A percentile compares a stretch with the other conserved stretches of the same genome.
Evolutionary conservation across 1,140 invertebrate genomes (phyloP).

Genomic region (Phocides pigmalion): DNA sequence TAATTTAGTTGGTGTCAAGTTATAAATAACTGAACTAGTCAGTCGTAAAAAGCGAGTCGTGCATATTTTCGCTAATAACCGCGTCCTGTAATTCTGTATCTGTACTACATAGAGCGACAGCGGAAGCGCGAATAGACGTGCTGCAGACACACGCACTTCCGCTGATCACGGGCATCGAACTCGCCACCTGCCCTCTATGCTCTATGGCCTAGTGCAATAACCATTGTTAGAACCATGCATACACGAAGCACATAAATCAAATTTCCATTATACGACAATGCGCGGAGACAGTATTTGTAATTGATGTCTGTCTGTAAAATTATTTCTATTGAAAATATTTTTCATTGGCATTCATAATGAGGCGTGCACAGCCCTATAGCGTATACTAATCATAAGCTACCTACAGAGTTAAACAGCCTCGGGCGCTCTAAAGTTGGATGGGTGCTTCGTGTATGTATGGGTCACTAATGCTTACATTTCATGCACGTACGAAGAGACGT

Average conservation of each 20-base stretch:
- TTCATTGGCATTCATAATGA: no score
- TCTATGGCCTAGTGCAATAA: constrained; percentile 39
- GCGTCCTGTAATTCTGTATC: constrained; percentile 10
- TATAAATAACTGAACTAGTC: no score
- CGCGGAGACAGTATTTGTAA: background rate
- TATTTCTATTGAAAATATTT: no score
- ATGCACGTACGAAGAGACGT: no score
- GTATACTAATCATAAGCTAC: no score
- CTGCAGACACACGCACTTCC: constrained; percentile 78
- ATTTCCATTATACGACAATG: background rate
- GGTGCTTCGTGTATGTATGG: no score
- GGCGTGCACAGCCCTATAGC: no score
- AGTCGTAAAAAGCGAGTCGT: background rate
- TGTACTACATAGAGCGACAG: constrained; percentile 32
- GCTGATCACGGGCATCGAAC: constrained; percentile 62
- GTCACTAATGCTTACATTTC: no score
- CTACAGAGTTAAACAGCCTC: no score
- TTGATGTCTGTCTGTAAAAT: background rate
- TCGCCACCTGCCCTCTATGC: constrained; percentile 56
- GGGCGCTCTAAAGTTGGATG: no score
- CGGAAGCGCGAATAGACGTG: constrained; percentile 79
- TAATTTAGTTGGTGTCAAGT: no score
- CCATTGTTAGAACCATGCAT: constrained; percentile 25
- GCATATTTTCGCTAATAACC: constrained; percentile 15
- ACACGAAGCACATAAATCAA: constrained; percentile 9